Percentiles rank a stretch among this genome's conserved stretches.
phyloP scores from a whole-genome alignment of 2,113 vertebrate genomes.

The Archilochus colubris region DNA sequence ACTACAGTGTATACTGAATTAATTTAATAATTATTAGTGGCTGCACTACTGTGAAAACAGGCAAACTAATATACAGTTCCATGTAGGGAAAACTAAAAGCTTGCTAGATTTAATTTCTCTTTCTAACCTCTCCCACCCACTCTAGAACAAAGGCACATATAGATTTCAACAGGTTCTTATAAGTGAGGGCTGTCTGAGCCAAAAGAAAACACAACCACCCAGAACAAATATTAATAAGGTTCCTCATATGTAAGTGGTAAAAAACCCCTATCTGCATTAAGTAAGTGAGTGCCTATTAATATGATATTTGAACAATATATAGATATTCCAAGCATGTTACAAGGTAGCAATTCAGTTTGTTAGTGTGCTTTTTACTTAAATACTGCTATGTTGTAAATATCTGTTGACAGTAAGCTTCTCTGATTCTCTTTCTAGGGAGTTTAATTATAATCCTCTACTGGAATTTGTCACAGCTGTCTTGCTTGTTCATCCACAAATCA shows the following conservation, averaged over 20 bases:
- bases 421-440: background rate
- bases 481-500: background rate
- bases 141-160: background rate
- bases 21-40: background rate
- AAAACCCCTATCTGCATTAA: background rate
- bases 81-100: background rate
- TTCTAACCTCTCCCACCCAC: background rate
- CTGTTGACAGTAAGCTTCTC: background rate
- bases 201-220: background rate
- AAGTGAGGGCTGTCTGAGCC: background rate
- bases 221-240: background rate
- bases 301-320: background rate
- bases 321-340: background rate
- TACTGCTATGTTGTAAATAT: background rate
- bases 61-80: background rate
- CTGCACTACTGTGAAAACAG: background rate
- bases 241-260: background rate
- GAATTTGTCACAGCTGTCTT: constrained; percentile 12
- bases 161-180: background rate
- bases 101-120: background rate
- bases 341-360: background rate
- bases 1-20: background rate
- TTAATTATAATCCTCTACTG: background rate
- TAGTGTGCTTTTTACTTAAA: background rate
- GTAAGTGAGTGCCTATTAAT: background rate